A percentile compares a stretch with the other conserved stretches of the same genome.
Evolutionary conservation across 2,797 vertebrate species (phyloP).

Genomic region (Eulemur coronatus): DNA sequence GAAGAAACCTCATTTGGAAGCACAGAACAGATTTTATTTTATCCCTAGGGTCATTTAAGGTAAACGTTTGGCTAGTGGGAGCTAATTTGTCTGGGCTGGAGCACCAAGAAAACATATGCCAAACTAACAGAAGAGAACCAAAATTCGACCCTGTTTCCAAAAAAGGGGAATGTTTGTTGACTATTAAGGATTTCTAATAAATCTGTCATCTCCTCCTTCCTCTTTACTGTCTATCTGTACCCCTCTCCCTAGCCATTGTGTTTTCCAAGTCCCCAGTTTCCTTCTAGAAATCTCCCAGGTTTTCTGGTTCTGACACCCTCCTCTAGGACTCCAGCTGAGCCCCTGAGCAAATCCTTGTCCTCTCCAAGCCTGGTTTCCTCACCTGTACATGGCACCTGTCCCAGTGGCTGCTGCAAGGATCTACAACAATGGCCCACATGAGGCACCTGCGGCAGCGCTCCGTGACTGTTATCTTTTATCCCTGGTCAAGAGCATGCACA

Average conservation of each 20-base stretch:
- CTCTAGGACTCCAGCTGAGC: not conserved
- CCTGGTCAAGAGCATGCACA: not conserved
- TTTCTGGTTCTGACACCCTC: not conserved
- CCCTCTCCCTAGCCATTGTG: not conserved
- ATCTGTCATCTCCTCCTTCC: not conserved
- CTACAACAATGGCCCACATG: fast-evolving
- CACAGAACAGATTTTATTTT: not conserved
- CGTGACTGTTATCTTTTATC: not conserved
- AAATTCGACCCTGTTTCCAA: not conserved
- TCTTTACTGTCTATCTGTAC: not conserved
- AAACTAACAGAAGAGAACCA: not conserved
- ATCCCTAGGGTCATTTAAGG: not conserved
- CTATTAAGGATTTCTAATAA: not conserved
- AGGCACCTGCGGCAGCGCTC: fast-evolving
- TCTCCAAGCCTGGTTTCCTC: no score
- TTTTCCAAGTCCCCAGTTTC: not conserved
- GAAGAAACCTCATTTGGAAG: not conserved
- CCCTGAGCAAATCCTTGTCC: not conserved
- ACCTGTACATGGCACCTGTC: fast-evolving
- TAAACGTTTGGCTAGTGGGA: not conserved
- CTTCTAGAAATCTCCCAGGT: not conserved
- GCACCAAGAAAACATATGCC: not conserved
- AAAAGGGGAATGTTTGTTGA: not conserved
- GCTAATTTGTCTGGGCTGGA: not conserved
- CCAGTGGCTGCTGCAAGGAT: fast-evolving